Conservation (phyloP, 2,113 vertebrate genomes). For the Poeciliopsis occidentalis region DNA sequence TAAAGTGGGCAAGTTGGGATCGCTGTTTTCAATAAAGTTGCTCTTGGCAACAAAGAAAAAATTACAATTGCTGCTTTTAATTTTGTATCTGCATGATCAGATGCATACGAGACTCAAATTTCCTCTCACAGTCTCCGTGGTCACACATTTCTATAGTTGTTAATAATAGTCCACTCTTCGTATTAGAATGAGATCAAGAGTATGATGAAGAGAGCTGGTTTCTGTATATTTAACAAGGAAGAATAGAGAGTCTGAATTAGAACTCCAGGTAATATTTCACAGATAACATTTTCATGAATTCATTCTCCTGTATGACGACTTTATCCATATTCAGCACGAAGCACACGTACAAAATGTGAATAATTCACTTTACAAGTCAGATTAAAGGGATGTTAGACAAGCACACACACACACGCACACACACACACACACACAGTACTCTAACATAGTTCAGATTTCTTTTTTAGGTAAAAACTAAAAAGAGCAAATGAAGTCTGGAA, state of each 20-base stretch:
- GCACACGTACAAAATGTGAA: background rate
- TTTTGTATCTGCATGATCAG: background rate
- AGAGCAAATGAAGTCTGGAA: too few relatives aligned
- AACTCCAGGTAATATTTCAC: background rate
- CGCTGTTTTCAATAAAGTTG: background rate
- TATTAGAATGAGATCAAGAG: background rate
- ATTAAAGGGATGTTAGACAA: background rate
- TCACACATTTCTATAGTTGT: background rate
- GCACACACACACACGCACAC: too few relatives aligned
- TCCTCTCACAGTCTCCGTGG: background rate
- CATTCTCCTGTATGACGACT: background rate
- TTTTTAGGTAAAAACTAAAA: background rate
- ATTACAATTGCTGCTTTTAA: background rate
- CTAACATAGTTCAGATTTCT: background rate
- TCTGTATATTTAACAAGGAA: slow-evolving; percentile 1
- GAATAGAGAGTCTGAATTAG: background rate
- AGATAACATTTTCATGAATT: background rate
- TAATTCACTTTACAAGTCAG: background rate
- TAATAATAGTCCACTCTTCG: background rate
- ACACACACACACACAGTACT: background rate
- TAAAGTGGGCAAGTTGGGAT: background rate
- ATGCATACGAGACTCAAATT: background rate
- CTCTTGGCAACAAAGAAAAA: background rate
- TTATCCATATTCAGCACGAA: background rate
- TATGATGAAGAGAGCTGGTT: background rate